Evolutionary conservation across 2,888 invertebrate species (phyloP), one percentile per base, ranked within the genome.

Genomic region (Psylliodes chrysocephalus): DNA sequence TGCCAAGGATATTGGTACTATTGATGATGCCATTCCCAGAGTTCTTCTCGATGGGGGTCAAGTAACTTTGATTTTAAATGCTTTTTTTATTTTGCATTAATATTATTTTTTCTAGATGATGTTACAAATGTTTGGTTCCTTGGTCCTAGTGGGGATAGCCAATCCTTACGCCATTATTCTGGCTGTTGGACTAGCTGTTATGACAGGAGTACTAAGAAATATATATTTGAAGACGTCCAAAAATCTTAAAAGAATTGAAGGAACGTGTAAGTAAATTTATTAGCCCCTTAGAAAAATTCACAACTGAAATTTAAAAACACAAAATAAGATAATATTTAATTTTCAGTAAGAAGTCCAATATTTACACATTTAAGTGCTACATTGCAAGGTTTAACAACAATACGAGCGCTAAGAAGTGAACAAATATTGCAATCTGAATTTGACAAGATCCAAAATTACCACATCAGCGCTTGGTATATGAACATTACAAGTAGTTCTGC

Each of bases 301-400:
- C n/a, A n/a, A n/a, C n/a, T n/a, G n/a, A n/a, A n/a, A n/a, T n/a
- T n/a, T n/a, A n/a, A n/a, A n/a, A n/a, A n/a, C n/a, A n/a, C n/a
- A n/a, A n/a, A n/a, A n/a, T n/a, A n/a, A n/a, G n/a, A n/a, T n/a
- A n/a, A n/a, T n/a, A n/a, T n/a, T 25, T 47, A 44, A 12, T 75
- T 78, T 44, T 83, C 22, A 93, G 93, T 93, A 70, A 90, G 94
- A 63, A 94, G 94, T 71, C 96, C 96, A 0, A 92, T 96, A n/a
- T 96, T 95, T 82, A 91, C 92, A 2, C 95, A 96, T 77, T 84
- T 96, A 75, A 92, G 90, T 76, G 91, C 94, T 38, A 89, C 93
- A 0, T 84, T 96, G 1, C 91, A 92, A 78, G 96, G 96, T 0
- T 85, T 96, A 65, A 88, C 93, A 0, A 95, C 95, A 0, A 94